Evolutionary conservation across 2,797 vertebrate genomes (phyloP).

Genomic region (Myotis planiceps): DNA sequence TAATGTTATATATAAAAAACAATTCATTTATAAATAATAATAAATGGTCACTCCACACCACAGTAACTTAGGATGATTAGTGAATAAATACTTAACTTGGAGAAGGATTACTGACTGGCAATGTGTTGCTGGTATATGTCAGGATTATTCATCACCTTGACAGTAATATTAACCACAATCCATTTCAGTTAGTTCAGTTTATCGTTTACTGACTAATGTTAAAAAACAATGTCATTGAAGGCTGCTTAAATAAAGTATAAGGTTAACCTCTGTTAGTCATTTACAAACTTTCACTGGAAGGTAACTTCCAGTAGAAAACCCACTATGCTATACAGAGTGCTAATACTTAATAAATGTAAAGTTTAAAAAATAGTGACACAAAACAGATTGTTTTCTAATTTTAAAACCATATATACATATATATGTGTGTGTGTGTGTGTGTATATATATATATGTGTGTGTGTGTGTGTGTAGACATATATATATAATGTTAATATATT

Average conservation of each 20-base stretch:
- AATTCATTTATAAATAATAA: conserved; percentile 81
- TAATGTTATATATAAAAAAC: conserved; percentile 79
- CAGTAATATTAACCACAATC: conserved; percentile 88
- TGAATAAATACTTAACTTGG: conserved; percentile 82
- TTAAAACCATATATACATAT: neutral
- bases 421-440: too few species aligned
- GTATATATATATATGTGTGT: too few species aligned
- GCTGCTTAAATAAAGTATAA: conserved; percentile 83
- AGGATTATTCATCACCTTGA: conserved; percentile 81
- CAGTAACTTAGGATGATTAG: conserved; percentile 67
- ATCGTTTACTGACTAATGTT: conserved; percentile 84
- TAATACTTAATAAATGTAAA: conserved; percentile 5
- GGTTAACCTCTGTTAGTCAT: conserved; percentile 78
- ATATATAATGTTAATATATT: too few species aligned
- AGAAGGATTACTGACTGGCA: conserved; percentile 79
- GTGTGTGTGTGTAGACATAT: too few species aligned
- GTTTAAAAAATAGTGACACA: neutral
- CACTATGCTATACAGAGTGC: neutral
- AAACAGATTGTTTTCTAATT: neutral
- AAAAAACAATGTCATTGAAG: conserved; percentile 81
- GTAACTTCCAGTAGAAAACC: conserved; percentile 37
- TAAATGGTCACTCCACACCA: conserved; percentile 68
- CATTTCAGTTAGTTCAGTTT: conserved; percentile 86
- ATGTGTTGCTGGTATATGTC: conserved; percentile 80
- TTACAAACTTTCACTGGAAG: conserved; percentile 53